These are phyloP conservation scores for Trileptium ribeirensis DNA, from an alignment of 2,888 invertebrate genomes.

Conservation along the genomic window DNA sequence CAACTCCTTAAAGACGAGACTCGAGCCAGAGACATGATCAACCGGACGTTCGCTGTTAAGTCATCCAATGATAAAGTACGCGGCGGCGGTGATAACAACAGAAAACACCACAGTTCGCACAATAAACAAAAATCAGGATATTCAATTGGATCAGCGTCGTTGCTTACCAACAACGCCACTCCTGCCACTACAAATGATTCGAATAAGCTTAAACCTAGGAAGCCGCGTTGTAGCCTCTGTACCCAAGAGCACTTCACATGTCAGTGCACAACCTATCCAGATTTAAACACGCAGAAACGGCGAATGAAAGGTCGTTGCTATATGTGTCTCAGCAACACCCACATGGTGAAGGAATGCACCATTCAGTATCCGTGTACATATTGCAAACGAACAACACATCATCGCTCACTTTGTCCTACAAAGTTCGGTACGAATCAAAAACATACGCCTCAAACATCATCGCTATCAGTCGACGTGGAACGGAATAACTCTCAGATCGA, in stretches of 20 bases:
- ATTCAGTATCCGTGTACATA: background rate
- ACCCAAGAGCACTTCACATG: background rate
- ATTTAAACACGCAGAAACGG: background rate
- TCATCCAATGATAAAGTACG: too few relatives aligned
- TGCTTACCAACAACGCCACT: background rate
- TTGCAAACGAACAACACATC: slow-evolving; percentile 8
- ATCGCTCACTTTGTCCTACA: background rate
- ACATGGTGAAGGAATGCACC: background rate
- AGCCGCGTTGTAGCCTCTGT: background rate
- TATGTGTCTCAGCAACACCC: background rate
- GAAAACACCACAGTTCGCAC: too few relatives aligned
- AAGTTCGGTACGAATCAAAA: too few relatives aligned
- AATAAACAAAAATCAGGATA: too few relatives aligned
- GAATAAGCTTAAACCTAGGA: background rate
- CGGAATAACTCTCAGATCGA: too few relatives aligned
- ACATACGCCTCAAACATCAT: too few relatives aligned
- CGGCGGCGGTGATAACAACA: too few relatives aligned
- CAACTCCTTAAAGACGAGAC: background rate
- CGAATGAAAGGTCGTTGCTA: background rate
- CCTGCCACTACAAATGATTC: too few relatives aligned
- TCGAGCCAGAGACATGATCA: background rate
- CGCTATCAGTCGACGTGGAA: too few relatives aligned
- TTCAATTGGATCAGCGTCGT: background rate
- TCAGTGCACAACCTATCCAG: background rate
- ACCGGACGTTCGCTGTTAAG: too few relatives aligned